A percentile compares a stretch with the other conserved stretches of the same genome.
phyloP scores from a whole-genome alignment of 2,888 invertebrate genomes.

The Pimpla rufipes region DNA sequence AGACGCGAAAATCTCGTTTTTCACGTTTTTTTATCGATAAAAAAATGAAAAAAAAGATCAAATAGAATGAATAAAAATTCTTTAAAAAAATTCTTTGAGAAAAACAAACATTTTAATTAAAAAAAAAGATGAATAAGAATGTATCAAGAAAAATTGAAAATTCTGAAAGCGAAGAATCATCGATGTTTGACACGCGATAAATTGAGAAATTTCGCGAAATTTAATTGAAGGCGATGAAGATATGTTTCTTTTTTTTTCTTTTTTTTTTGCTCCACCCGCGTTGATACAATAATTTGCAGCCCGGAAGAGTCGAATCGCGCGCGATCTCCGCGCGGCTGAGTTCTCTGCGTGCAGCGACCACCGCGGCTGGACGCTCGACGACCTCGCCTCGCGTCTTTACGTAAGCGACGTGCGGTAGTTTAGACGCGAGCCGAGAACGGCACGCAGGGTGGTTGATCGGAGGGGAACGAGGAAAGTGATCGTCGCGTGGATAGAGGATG shows the following conservation, averaged over 20 bases:
- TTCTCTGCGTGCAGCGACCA: not conserved
- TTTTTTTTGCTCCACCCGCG: not conserved
- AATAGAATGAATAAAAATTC: too few relatives aligned
- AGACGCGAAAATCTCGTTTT: too few relatives aligned
- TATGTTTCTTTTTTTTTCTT: not conserved
- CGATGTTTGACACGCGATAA: too few relatives aligned
- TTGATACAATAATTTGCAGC: slow-evolving; percentile 11
- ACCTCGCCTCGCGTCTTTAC: slow-evolving; percentile 51
- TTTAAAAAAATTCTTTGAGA: too few relatives aligned
- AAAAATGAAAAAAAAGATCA: too few relatives aligned
- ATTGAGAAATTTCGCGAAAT: too few relatives aligned
- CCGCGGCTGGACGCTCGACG: not conserved
- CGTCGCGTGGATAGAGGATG: slow-evolving; percentile 45
- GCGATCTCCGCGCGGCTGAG: slow-evolving; percentile 31
- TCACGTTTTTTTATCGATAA: too few relatives aligned
- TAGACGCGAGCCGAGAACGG: slow-evolving; percentile 71
- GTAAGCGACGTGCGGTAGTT: slow-evolving; percentile 58
- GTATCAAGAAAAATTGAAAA: too few relatives aligned
- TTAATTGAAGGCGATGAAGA: too few relatives aligned
- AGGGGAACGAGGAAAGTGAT: slow-evolving; percentile 82
- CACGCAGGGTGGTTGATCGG: slow-evolving; percentile 81
- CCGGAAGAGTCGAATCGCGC: slow-evolving; percentile 1
- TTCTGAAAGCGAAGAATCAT: too few relatives aligned
- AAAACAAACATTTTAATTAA: too few relatives aligned
- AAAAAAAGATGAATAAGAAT: too few relatives aligned